phyloP scores from a whole-genome alignment of 2,888 invertebrate species.

The Synanthedon andrenaeformis region DNA sequence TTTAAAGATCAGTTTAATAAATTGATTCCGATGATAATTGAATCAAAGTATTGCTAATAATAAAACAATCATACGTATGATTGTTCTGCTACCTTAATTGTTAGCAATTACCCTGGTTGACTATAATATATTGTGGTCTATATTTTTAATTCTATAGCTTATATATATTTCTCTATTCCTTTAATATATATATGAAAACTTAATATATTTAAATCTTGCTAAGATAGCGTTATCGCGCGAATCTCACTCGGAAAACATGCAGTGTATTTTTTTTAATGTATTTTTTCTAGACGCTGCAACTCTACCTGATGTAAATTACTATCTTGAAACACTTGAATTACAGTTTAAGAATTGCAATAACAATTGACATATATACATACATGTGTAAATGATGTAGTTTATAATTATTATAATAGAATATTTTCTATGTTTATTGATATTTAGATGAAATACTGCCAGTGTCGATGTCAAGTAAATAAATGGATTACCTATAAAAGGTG shows the following conservation, averaged over 20 bases:
- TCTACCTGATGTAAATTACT: background rate
- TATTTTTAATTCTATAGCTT: too few relatives aligned
- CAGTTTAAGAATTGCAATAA: constrained; percentile 59
- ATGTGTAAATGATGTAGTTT: constrained; percentile 53
- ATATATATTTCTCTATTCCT: too few relatives aligned
- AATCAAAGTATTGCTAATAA: too few relatives aligned
- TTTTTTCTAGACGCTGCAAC: background rate
- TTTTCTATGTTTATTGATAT: constrained; percentile 64
- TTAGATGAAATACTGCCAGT: constrained; percentile 61
- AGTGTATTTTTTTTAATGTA: background rate
- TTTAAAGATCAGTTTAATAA: too few relatives aligned
- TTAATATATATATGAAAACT: background rate
- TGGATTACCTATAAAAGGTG: constrained; percentile 12
- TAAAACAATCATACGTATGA: too few relatives aligned
- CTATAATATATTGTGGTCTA: too few relatives aligned
- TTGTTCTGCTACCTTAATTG: too few relatives aligned
- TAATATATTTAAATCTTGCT: background rate
- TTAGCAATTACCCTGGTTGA: too few relatives aligned
- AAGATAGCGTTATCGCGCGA: background rate
- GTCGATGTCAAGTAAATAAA: constrained; percentile 27
- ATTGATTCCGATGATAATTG: too few relatives aligned
- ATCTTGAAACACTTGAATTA: constrained; percentile 12
- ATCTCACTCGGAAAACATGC: constrained; percentile 1
- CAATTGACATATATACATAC: constrained; percentile 49
- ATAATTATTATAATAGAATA: constrained; percentile 33